Evolutionary conservation across 2,113 vertebrate genomes (phyloP).

Genomic region (Peromyscus maniculatus): DNA sequence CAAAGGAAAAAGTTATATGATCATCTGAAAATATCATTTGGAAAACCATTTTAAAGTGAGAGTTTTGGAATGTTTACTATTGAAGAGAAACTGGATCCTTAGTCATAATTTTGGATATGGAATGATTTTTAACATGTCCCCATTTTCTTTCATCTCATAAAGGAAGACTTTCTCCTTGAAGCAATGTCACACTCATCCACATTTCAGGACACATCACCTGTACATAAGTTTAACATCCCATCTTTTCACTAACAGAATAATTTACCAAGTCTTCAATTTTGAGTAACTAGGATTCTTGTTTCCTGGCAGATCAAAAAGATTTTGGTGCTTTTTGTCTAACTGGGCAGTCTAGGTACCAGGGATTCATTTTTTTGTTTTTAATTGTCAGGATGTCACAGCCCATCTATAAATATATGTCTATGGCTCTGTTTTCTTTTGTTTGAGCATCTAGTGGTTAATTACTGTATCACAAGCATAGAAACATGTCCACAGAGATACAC

Average conservation of each 20-base stretch:
- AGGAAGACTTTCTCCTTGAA: background rate
- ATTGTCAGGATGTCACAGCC: background rate
- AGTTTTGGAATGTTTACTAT: background rate
- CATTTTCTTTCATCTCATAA: background rate
- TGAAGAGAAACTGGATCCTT: background rate
- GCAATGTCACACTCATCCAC: background rate
- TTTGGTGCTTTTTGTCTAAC: background rate
- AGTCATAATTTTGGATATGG: background rate
- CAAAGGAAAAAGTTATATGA: background rate
- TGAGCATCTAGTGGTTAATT: background rate
- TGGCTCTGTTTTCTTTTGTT: background rate
- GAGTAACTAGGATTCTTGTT: background rate
- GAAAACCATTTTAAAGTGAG: constrained; percentile 7
- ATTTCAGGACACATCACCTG: background rate
- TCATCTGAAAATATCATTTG: background rate
- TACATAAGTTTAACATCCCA: background rate
- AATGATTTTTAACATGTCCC: background rate
- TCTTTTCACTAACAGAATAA: background rate
- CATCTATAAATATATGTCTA: background rate
- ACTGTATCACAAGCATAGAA: background rate
- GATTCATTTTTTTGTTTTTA: background rate
- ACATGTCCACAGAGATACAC: background rate
- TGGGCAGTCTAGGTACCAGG: background rate
- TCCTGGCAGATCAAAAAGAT: background rate
- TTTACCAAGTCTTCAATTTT: background rate